Percentiles rank a stretch among this genome's conserved stretches.
Conservation (phyloP, 64 coral and sea anemone species). For the Trachythela sp. region DNA sequence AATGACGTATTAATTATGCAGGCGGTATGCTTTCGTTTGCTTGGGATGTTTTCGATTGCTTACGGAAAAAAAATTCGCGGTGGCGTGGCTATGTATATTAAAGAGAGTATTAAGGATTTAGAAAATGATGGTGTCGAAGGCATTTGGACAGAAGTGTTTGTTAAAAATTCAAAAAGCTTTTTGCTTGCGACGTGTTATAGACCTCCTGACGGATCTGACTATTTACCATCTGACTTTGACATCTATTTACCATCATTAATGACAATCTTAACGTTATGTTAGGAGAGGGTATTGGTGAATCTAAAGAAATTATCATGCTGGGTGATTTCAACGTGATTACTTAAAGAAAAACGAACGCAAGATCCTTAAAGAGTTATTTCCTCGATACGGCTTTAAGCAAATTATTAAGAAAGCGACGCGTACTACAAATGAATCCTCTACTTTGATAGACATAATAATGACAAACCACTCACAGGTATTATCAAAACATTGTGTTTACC, state of each 20-base stretch:
- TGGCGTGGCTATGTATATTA: slow-evolving; percentile 18
- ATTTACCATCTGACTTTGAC: neutral
- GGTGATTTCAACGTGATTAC: slow-evolving; percentile 28
- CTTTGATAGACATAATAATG: slow-evolving; percentile 26
- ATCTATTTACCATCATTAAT: neutral
- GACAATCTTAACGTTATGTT: neutral
- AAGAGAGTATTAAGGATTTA: neutral
- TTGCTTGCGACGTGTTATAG: neutral
- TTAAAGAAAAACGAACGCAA: neutral
- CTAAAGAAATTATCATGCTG: slow-evolving; percentile 26
- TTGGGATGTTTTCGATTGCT: no score
- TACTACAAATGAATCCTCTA: neutral
- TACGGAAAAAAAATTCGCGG: no score
- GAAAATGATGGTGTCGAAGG: neutral
- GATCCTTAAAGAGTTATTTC: neutral
- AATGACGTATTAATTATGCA: no score
- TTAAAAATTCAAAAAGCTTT: slow-evolving; percentile 2
- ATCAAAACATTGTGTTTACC: neutral
- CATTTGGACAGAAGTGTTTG: neutral
- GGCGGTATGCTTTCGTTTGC: no score
- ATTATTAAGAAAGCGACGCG: neutral
- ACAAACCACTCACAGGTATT: neutral
- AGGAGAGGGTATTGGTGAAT: neutral
- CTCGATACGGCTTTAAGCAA: neutral
- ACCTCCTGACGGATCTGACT: neutral